These are phyloP conservation scores for Cygnus buccinator DNA, from an alignment of 2,113 vertebrate species.

Conservation along the genomic window DNA sequence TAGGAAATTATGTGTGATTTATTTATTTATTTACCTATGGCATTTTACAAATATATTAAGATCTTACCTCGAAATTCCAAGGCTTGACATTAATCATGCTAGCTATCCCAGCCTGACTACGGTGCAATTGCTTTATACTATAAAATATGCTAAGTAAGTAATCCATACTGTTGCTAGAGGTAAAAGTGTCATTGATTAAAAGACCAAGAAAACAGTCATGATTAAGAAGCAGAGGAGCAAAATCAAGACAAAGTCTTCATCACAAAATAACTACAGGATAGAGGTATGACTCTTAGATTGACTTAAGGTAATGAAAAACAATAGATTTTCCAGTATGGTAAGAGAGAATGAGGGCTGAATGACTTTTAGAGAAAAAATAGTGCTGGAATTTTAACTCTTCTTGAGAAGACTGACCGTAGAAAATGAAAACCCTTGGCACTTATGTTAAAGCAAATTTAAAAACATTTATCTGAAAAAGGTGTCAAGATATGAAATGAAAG, in stretches of 20 bases:
- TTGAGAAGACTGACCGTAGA: not conserved
- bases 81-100: not conserved
- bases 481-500: not conserved
- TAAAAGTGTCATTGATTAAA: not conserved
- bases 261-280: not conserved
- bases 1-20: not conserved
- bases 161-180: not conserved
- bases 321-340: not conserved
- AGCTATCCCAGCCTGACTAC: not conserved
- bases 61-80: not conserved
- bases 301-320: not conserved
- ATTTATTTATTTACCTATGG: not conserved
- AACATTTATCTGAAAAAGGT: not conserved
- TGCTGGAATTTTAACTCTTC: not conserved
- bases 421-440: not conserved
- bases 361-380: not conserved
- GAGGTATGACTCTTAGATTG: not conserved
- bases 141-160: not conserved
- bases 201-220: not conserved
- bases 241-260: not conserved
- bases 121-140: not conserved
- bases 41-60: not conserved
- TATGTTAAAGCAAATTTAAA: not conserved
- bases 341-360: not conserved
- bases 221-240: not conserved